These are phyloP conservation scores for Triplophysa dalaica DNA, from an alignment of 2,113 vertebrate genomes.

Conservation along the genomic window DNA sequence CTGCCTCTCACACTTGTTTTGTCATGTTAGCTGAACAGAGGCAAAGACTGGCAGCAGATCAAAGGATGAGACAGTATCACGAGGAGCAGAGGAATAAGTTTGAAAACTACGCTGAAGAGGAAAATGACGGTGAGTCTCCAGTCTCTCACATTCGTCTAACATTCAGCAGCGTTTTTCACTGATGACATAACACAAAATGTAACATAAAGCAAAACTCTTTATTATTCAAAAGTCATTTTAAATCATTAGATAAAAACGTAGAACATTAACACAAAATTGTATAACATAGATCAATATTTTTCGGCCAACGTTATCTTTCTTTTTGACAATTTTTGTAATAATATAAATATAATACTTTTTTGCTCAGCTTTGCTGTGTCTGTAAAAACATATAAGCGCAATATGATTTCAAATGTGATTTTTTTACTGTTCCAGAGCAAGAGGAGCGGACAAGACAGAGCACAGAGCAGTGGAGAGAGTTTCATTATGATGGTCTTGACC, in stretches of 20 bases:
- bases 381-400: no score
- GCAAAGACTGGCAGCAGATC: slow-evolving; percentile 75
- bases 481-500: slow-evolving; percentile 81
- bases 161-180: no score
- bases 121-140: slow-evolving; percentile 73
- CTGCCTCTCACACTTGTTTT: background rate
- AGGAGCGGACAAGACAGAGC: slow-evolving; percentile 77
- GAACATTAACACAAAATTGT: no score
- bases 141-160: background rate
- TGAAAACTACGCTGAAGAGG: slow-evolving; percentile 82
- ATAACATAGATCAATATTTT: no score
- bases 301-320: no score
- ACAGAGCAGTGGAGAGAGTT: slow-evolving; percentile 83
- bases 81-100: slow-evolving; percentile 78
- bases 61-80: slow-evolving; percentile 76
- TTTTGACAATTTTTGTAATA: no score
- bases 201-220: no score
- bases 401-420: background rate
- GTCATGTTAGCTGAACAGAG: slow-evolving; percentile 75
- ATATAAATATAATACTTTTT: no score
- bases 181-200: no score
- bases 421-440: slow-evolving; percentile 71
- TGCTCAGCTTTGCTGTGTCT: no score
- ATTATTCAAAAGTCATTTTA: no score
- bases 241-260: no score